Conservation (phyloP, 1,140 invertebrate genomes). For the Tenebrio molitor region DNA sequence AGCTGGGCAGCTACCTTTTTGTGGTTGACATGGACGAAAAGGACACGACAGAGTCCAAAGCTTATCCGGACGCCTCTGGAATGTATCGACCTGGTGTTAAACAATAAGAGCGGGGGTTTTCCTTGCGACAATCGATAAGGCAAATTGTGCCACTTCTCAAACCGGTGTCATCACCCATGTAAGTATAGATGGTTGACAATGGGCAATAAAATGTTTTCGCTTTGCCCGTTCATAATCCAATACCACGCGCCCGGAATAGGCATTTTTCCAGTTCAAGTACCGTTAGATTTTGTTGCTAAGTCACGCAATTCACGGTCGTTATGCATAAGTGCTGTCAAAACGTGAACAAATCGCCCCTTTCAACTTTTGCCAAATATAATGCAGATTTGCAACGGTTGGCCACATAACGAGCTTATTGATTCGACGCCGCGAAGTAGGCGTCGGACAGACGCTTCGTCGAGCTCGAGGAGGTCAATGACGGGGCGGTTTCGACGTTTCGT, state of each 20-base stretch:
- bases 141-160: background rate
- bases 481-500: slow-evolving; percentile 9
- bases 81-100: background rate
- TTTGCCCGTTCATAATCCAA: too few species aligned
- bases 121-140: slow-evolving; percentile 2
- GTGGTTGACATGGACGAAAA: too few species aligned
- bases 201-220: too few species aligned
- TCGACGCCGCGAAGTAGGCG: background rate
- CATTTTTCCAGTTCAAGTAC: background rate
- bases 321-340: slow-evolving; percentile 5
- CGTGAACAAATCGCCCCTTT: background rate
- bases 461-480: too few species aligned
- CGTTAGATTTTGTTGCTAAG: slow-evolving; percentile 18
- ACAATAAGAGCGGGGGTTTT: background rate
- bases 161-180: too few species aligned
- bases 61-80: background rate
- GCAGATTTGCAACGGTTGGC: background rate
- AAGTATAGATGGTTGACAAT: too few species aligned
- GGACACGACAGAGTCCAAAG: too few species aligned
- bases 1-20: too few species aligned
- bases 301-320: background rate
- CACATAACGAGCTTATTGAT: slow-evolving; percentile 12
- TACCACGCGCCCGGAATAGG: too few species aligned
- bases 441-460: slow-evolving; percentile 8
- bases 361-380: slow-evolving; percentile 6